Evolutionary conservation across 2,888 invertebrate species (phyloP).

Genomic region (Dolichomitus sp.): DNA sequence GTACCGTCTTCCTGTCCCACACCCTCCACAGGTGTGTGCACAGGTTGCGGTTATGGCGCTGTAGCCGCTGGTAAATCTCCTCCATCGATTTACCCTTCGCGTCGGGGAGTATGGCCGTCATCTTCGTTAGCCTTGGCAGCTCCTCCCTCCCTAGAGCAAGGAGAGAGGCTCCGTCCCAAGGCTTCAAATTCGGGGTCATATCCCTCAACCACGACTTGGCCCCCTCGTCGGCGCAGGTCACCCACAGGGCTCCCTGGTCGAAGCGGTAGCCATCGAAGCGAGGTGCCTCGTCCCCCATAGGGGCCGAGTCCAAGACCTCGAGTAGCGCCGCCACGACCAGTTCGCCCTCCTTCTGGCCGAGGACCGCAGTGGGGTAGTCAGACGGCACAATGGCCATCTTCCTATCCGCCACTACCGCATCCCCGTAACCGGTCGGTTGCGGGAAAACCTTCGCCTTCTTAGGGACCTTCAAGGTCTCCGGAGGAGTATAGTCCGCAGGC

Average conservation of each 20-base stretch:
- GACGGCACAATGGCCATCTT: slow-evolving; percentile 7
- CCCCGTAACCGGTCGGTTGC: neutral
- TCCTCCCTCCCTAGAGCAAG: neutral
- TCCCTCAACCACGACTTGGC: neutral
- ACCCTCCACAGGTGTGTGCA: slow-evolving; percentile 44
- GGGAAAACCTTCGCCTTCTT: neutral
- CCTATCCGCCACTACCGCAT: slow-evolving; percentile 11
- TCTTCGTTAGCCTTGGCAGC: neutral
- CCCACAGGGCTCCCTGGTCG: slow-evolving; percentile 47
- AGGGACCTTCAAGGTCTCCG: neutral
- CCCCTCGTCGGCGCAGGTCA: slow-evolving; percentile 39
- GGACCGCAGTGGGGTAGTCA: neutral
- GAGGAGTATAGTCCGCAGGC: slow-evolving; percentile 8
- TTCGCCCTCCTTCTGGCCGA: neutral
- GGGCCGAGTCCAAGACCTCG: too few species aligned
- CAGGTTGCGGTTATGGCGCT: slow-evolving; percentile 51
- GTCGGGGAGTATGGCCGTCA: too few species aligned
- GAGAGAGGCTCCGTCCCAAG: too few species aligned
- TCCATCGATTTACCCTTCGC: neutral
- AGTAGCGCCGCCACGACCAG: too few species aligned
- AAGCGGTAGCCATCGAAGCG: slow-evolving; percentile 40
- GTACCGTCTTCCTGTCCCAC: too few species aligned
- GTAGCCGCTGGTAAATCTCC: slow-evolving; percentile 3
- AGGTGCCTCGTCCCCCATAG: slow-evolving; percentile 12
- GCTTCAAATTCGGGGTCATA: neutral